phyloP scores from a whole-genome alignment of 2,888 invertebrate genomes.

The Microctonus brassicae region DNA sequence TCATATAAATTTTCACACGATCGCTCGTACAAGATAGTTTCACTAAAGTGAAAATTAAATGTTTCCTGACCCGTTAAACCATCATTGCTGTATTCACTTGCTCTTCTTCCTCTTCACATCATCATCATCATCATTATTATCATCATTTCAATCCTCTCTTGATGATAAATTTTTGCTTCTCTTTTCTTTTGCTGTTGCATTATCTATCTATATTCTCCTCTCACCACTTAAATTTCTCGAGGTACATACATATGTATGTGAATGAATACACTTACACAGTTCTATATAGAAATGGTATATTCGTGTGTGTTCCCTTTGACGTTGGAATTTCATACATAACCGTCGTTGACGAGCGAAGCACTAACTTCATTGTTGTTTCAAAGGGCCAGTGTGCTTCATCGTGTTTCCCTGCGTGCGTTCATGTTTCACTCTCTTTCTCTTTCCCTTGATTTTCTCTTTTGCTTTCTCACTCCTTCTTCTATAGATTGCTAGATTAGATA shows the following conservation, averaged over 20 bases:
- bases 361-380: constrained; percentile 68
- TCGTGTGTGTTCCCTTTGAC: constrained; percentile 56
- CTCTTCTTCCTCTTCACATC: constrained; percentile 27
- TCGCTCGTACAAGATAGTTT: constrained; percentile 25
- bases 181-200: constrained; percentile 23
- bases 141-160: not conserved
- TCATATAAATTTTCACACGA: constrained; percentile 15
- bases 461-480: constrained; percentile 28
- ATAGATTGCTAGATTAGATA: constrained; percentile 55
- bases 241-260: not conserved
- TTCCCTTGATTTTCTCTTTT: not conserved
- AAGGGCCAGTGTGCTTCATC: constrained; percentile 47
- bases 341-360: constrained; percentile 63
- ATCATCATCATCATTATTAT: constrained; percentile 2
- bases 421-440: constrained; percentile 6
- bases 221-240: not conserved
- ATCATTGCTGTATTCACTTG: constrained; percentile 36
- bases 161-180: constrained; percentile 10
- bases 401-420: not conserved
- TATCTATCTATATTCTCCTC: constrained; percentile 28
- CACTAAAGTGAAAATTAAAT: constrained; percentile 48
- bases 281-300: too few relatives aligned
- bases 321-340: constrained; percentile 63
- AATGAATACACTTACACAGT: too few relatives aligned
- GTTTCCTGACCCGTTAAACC: constrained; percentile 41